Conservation (phyloP, 2,113 vertebrate genomes). For the Ctenomys sociabilis region DNA sequence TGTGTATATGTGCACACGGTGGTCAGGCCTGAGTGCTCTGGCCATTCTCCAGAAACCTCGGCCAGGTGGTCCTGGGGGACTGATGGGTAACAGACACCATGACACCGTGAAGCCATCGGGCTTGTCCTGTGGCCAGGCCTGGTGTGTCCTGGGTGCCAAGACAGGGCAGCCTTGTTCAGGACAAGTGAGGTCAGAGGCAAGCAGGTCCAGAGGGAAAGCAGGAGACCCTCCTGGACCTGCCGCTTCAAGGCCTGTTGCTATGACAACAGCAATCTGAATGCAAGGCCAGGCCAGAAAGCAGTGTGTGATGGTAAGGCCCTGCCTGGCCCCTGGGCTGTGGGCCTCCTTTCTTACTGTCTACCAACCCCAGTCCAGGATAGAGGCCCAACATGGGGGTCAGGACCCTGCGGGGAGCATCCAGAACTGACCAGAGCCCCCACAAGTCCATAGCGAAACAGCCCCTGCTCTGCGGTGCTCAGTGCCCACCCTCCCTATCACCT, state of each 20-base stretch:
- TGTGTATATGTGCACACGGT: fast-evolving
- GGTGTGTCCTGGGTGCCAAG: neutral
- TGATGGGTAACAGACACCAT: fast-evolving
- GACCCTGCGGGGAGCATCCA: no score
- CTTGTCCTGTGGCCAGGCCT: fast-evolving
- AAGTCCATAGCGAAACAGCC: neutral
- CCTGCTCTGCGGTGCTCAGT: fast-evolving
- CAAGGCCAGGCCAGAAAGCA: neutral
- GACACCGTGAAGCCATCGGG: neutral
- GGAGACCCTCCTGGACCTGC: neutral
- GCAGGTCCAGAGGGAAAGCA: fast-evolving
- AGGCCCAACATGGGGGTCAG: no score
- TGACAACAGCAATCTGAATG: neutral
- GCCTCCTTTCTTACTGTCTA: no score
- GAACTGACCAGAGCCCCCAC: no score
- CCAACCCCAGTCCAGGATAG: no score
- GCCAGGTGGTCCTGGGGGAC: fast-evolving
- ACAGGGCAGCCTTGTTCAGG: neutral
- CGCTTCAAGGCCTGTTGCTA: fast-evolving
- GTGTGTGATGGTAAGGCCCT: no score
- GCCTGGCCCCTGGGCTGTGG: fast-evolving
- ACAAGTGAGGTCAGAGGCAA: neutral
- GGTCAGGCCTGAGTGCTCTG: neutral
- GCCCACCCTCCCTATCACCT: neutral
- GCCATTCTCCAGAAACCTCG: neutral